Conservation (phyloP, 1,140 invertebrate species). For the Pseudomyrmex dendroicus region DNA sequence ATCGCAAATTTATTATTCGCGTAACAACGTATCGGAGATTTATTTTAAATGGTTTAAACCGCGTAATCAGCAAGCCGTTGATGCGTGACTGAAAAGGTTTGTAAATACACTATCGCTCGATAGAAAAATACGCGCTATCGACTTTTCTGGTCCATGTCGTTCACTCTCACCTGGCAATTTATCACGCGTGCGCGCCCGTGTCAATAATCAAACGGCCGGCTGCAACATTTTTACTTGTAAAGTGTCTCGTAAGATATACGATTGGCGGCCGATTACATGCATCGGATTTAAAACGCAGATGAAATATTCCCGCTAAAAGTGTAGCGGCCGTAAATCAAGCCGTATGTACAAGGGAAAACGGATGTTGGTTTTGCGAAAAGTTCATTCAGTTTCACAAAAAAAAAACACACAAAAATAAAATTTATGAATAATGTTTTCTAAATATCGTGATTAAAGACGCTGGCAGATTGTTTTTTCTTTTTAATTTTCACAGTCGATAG, state of each 20-base stretch:
- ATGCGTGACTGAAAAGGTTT: conserved; percentile 32
- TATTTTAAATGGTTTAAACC: conserved; percentile 1
- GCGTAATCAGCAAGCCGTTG: conserved; percentile 28
- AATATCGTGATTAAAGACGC: too few relatives aligned
- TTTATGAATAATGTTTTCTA: background rate
- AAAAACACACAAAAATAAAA: background rate
- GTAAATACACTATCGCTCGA: background rate
- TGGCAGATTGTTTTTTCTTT: background rate
- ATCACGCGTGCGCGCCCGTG: conserved; percentile 42
- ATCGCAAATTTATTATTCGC: conserved; percentile 16
- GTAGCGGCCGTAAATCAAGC: conserved; percentile 24
- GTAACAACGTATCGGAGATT: background rate
- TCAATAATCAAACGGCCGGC: conserved; percentile 51
- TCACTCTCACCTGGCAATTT: conserved; percentile 40
- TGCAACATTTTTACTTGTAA: conserved; percentile 58
- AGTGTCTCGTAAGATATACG: conserved; percentile 52
- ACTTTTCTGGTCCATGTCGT: conserved; percentile 32
- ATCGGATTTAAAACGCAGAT: conserved; percentile 39
- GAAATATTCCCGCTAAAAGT: conserved; percentile 42
- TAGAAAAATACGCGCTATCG: background rate
- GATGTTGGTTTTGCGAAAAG: conserved; percentile 14
- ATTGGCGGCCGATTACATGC: conserved; percentile 44
- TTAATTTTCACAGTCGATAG: background rate
- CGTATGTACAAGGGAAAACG: background rate
- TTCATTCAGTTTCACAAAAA: conserved; percentile 5